A percentile compares a stretch with the other conserved stretches of the same genome.
phyloP scores from a whole-genome alignment of 2,888 invertebrate genomes.

The Rhamphomyia laevipes region DNA sequence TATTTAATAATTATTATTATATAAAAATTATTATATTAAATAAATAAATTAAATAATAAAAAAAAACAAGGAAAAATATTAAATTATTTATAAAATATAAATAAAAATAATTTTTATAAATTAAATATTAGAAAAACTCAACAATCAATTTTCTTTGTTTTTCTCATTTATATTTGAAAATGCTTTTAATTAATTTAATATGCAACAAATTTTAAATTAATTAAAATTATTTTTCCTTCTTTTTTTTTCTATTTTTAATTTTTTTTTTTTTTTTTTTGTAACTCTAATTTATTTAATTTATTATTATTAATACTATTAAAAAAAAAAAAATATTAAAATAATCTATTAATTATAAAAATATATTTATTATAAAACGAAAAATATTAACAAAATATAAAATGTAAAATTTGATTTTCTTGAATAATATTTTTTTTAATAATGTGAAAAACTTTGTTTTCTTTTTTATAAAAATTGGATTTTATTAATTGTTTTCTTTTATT shows the following conservation, averaged over 20 bases:
- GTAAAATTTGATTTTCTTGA: not conserved
- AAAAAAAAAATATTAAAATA: not conserved
- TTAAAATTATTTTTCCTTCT: not conserved
- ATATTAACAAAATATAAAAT: not conserved
- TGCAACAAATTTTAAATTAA: too few relatives aligned
- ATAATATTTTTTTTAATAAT: constrained; percentile 1
- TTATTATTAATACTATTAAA: not conserved
- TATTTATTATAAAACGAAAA: not conserved
- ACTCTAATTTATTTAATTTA: not conserved
- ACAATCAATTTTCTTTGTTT: too few relatives aligned
- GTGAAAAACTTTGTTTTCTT: not conserved
- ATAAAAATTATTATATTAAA: too few relatives aligned
- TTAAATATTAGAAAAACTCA: too few relatives aligned
- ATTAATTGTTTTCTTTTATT: not conserved
- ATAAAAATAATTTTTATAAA: too few relatives aligned
- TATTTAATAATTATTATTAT: too few relatives aligned
- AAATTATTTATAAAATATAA: too few relatives aligned
- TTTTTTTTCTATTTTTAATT: not conserved
- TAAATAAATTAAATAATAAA: too few relatives aligned
- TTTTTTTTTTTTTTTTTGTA: not conserved
- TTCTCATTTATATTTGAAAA: too few relatives aligned
- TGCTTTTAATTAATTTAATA: too few relatives aligned
- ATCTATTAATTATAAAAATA: not conserved
- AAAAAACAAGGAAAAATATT: too few relatives aligned
- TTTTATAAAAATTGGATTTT: not conserved